Conservation (phyloP, 2,888 invertebrate species). For the Perithous albicinctus region DNA sequence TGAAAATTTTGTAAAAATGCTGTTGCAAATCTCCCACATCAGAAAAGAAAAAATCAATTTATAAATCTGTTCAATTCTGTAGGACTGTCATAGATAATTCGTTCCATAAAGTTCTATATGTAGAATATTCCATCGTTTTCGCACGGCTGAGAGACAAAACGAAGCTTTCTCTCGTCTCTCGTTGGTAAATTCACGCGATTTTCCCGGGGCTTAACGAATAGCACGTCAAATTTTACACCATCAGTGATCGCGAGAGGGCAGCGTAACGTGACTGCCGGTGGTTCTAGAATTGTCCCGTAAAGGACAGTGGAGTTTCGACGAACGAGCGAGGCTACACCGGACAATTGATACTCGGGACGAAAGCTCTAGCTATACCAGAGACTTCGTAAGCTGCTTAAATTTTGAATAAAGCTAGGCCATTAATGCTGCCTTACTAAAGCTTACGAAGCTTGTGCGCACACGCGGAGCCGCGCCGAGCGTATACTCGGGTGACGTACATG, state of each 20-base stretch:
- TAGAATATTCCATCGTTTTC: slow-evolving; percentile 15
- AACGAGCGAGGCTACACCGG: slow-evolving; percentile 42
- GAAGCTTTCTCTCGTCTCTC: slow-evolving; percentile 21
- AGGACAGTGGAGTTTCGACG: slow-evolving; percentile 3
- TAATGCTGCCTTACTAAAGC: slow-evolving; percentile 73
- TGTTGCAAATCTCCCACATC: not conserved
- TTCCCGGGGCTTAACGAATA: slow-evolving; percentile 56
- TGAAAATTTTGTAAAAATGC: not conserved
- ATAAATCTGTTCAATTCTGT: not conserved
- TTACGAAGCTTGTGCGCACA: slow-evolving; percentile 70
- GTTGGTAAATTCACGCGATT: slow-evolving; percentile 44
- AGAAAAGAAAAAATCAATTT: not conserved
- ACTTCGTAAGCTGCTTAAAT: slow-evolving; percentile 75
- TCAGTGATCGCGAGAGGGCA: slow-evolving; percentile 38
- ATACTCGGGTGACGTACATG: slow-evolving; percentile 49
- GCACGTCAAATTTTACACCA: slow-evolving; percentile 65
- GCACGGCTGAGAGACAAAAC: not conserved
- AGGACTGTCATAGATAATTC: not conserved
- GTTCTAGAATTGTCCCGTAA: slow-evolving; percentile 52
- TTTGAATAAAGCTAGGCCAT: slow-evolving; percentile 74
- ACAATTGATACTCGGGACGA: slow-evolving; percentile 68
- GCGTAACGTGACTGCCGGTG: slow-evolving; percentile 24
- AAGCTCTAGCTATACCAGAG: slow-evolving; percentile 62
- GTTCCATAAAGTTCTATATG: not conserved
- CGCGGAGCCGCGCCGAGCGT: slow-evolving; percentile 37